Evolutionary conservation across 2,113 vertebrate genomes (phyloP).

Genomic region (Tringa solitaria): DNA sequence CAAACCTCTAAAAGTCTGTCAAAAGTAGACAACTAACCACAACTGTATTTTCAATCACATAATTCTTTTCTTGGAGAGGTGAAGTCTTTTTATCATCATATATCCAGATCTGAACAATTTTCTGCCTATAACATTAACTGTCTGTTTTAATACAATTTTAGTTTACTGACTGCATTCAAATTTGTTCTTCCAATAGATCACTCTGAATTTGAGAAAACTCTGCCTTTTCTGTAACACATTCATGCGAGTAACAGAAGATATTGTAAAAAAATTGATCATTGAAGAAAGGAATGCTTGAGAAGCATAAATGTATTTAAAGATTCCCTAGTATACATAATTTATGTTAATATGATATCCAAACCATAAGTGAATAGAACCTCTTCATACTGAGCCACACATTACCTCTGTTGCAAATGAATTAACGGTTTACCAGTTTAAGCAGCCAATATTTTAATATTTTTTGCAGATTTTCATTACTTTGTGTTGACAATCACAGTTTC

Average conservation of each 20-base stretch:
- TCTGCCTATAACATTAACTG: not conserved
- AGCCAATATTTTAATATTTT: constrained; percentile 12
- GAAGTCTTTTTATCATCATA: not conserved
- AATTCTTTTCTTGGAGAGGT: not conserved
- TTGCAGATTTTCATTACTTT: constrained; percentile 18
- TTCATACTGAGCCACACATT: not conserved
- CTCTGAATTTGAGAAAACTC: not conserved
- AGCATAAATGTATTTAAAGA: not conserved
- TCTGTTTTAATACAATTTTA: not conserved
- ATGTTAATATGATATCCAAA: not conserved
- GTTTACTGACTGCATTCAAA: not conserved
- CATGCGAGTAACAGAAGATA: not conserved
- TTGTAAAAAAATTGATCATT: not conserved
- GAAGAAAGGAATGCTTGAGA: not conserved
- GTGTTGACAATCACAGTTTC: constrained; percentile 37
- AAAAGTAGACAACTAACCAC: not conserved
- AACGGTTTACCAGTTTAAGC: constrained; percentile 19
- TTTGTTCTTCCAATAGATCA: not conserved
- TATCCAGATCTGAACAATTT: not conserved
- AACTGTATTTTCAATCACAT: not conserved
- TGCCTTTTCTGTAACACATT: not conserved
- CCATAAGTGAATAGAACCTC: constrained; percentile 30
- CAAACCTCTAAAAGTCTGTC: not conserved
- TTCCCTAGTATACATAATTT: not conserved
- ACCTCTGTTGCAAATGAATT: constrained; percentile 11